Evolutionary conservation across 64 coral and sea anemone genomes (phyloP).

Genomic region (Pachyseris speciosa): DNA sequence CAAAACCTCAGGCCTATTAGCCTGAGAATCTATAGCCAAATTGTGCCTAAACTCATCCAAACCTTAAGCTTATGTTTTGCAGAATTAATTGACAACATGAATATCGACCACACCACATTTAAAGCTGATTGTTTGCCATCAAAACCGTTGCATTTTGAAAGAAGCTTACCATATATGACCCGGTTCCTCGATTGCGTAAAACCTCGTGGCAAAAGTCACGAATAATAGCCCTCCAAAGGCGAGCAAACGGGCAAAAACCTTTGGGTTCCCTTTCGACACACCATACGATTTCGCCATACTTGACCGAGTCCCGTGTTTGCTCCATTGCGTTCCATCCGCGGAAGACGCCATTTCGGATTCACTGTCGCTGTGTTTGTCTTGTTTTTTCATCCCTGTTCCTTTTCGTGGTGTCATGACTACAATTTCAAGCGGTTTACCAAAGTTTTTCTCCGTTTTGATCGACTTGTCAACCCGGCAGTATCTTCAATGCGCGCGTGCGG

Average conservation of each 20-base stretch:
- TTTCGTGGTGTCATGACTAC: conserved; percentile 22
- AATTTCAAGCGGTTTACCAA: not conserved
- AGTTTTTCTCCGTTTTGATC: not conserved
- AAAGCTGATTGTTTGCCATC: not conserved
- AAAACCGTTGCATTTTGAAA: not conserved
- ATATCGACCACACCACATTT: too few relatives aligned
- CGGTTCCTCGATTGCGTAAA: conserved; percentile 63
- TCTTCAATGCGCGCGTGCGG: not conserved
- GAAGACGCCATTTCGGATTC: not conserved
- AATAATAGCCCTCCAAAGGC: conserved; percentile 55
- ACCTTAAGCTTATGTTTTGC: too few relatives aligned
- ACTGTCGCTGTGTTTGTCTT: conserved; percentile 33
- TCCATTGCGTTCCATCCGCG: not conserved
- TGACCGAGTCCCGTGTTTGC: not conserved
- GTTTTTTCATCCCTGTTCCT: not conserved
- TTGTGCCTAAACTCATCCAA: too few relatives aligned
- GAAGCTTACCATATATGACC: conserved; percentile 79
- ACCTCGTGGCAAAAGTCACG: conserved; percentile 57
- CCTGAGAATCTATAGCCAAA: not conserved
- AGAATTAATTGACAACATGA: too few relatives aligned
- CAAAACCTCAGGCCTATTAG: not conserved
- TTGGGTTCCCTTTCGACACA: not conserved
- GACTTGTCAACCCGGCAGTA: too few relatives aligned
- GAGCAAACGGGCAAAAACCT: conserved; percentile 30
- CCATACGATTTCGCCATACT: not conserved